Base-by-base conservation (phyloP, 2,888 invertebrate species). In the Zygogramma bicolorata region DNA sequence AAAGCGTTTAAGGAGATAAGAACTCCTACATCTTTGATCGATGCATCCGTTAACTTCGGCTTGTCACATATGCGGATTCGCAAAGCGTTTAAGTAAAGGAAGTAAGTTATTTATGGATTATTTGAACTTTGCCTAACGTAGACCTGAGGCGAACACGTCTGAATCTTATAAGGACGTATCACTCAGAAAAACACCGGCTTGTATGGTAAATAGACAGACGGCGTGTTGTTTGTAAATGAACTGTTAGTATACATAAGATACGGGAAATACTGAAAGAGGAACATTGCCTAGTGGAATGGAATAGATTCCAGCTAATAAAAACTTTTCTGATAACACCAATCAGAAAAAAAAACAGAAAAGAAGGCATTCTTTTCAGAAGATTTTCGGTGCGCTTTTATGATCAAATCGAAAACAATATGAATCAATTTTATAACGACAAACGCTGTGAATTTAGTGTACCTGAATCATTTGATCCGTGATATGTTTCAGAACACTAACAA, bases 81-180 rank as follows among this genome's bases (percentile, higher is more conserved):
- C 60, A 22, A 34, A 31, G 15, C 40, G 25, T 46, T 65, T 65
- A 53, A 63, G 29, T 74, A 70, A 76, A 80, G 80, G 80, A 80
- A 80, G 80, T 77, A 60, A 40, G 77, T 79, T 80, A 79, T 80
- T 80, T 80, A 80, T 79, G 79, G 78, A 78, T 78, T 78, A 78
- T 78, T 79, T 80, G 80, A 80, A 79, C 80, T 78, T 77, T 73
- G 77, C 77, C 77, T 77, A 79, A 79, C 76, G 73, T 73, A 73
- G 65, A 75, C 46, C 66, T n/a, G 53, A 65, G 61, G 62, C 61
- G 74, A 57, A 68, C 68, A 53, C 76, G 66, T 53, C 29, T 34
- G 69, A 46, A 65, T 53, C 74, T 70, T 76, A 76, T 76, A 76
- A 68, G 75, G 75, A 74, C 63, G 68, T 72, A 46, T 59, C 71